Conservation (phyloP, 2,888 invertebrate species). For the Drepanosiphum platanoidis region DNA sequence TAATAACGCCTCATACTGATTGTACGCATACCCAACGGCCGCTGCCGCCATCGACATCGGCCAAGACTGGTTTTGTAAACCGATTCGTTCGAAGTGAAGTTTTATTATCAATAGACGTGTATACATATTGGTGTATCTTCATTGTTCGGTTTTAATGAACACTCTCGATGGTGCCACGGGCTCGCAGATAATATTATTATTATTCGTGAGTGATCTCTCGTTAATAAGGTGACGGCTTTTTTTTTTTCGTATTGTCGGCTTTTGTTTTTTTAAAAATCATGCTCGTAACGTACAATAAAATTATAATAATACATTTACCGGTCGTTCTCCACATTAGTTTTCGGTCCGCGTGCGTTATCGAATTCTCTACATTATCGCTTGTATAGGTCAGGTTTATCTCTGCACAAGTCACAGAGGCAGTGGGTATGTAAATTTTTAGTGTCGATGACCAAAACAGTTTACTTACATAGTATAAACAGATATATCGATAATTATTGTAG, state of each 20-base stretch:
- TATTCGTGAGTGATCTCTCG: slow-evolving; percentile 18
- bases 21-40: slow-evolving; percentile 39
- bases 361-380: slow-evolving; percentile 3
- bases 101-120: slow-evolving; percentile 56
- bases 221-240: slow-evolving; percentile 12
- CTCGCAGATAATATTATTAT: slow-evolving; percentile 51
- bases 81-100: slow-evolving; percentile 49
- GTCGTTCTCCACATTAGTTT: not conserved
- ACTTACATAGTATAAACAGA: not conserved
- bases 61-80: slow-evolving; percentile 49
- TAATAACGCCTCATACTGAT: slow-evolving; percentile 25
- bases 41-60: slow-evolving; percentile 10
- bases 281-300: no score
- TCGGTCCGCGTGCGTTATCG: not conserved
- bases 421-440: slow-evolving; percentile 24
- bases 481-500: not conserved
- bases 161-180: slow-evolving; percentile 57
- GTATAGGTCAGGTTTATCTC: slow-evolving; percentile 45
- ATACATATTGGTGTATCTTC: slow-evolving; percentile 46
- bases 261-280: not conserved
- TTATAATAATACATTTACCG: no score
- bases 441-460: slow-evolving; percentile 15
- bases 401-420: not conserved
- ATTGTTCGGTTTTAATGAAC: slow-evolving; percentile 59
- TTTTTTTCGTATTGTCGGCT: not conserved